Evolutionary conservation across 2,797 vertebrate genomes (phyloP).

Genomic region (Threskiornis aethiopicus): DNA sequence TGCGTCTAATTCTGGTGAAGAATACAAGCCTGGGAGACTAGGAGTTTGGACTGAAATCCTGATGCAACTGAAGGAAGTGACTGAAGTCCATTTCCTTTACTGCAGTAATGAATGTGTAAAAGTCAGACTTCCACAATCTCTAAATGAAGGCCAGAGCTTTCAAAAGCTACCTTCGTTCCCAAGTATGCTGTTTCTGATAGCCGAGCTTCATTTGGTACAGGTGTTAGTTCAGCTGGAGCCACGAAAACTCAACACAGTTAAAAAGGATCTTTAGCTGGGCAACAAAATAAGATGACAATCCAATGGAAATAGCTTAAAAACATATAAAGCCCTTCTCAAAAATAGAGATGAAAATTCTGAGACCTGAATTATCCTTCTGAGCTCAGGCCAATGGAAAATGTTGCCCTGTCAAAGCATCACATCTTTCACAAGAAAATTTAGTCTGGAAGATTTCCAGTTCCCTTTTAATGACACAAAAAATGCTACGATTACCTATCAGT

Average conservation of each 20-base stretch:
- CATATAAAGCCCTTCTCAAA: not conserved
- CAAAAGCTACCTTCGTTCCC: not conserved
- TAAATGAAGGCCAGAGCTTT: not conserved
- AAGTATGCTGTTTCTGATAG: not conserved
- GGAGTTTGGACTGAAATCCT: not conserved
- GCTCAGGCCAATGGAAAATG: not conserved
- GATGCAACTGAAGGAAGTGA: not conserved
- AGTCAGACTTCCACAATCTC: not conserved
- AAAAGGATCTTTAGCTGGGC: not conserved
- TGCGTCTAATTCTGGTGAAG: not conserved
- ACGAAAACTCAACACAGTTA: not conserved
- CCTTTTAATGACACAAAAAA: not conserved
- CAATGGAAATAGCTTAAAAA: not conserved
- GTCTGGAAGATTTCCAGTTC: not conserved
- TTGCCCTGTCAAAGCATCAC: not conserved
- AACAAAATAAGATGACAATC: not conserved
- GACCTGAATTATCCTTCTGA: not conserved
- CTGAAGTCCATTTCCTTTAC: not conserved
- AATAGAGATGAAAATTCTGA: not conserved
- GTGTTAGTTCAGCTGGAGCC: not conserved
- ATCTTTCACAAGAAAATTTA: not conserved
- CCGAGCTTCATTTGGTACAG: not conserved
- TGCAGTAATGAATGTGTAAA: not conserved
- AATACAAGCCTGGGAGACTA: not conserved
- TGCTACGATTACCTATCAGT: not conserved